Evolutionary conservation across 2,113 vertebrate genomes (phyloP).

Genomic region (Petromus typicus): DNA sequence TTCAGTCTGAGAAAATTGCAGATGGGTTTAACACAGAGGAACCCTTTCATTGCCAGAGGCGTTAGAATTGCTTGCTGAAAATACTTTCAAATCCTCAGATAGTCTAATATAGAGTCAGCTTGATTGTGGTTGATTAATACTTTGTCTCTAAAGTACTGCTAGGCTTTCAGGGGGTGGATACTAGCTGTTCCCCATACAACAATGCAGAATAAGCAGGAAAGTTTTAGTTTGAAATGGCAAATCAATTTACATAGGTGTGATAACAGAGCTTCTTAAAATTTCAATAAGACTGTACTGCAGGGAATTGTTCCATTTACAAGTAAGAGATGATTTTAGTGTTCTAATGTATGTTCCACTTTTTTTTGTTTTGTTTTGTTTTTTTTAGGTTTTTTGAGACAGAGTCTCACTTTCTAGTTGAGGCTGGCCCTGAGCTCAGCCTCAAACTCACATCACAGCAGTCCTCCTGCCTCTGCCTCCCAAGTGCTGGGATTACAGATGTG

Average conservation of each 20-base stretch:
- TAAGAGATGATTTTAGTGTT: not conserved
- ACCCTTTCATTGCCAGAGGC: conserved; percentile 54
- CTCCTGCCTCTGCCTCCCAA: too few relatives aligned
- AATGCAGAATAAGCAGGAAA: conserved; percentile 23
- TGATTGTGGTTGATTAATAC: conserved; percentile 68
- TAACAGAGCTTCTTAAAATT: not conserved
- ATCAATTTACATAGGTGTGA: not conserved
- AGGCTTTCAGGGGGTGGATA: conserved; percentile 23
- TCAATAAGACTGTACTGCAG: not conserved
- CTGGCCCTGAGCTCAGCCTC: too few relatives aligned
- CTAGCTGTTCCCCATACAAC: not conserved
- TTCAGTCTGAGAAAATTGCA: conserved; percentile 43
- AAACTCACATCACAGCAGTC: too few relatives aligned
- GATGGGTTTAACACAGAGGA: conserved; percentile 58
- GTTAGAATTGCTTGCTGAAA: conserved; percentile 55
- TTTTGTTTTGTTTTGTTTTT: too few relatives aligned
- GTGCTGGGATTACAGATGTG: too few relatives aligned
- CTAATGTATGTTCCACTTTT: not conserved
- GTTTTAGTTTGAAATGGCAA: conserved; percentile 40
- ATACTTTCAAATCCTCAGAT: conserved; percentile 58
- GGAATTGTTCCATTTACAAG: not conserved
- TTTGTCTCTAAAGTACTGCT: conserved; percentile 47
- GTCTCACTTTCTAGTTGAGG: too few relatives aligned
- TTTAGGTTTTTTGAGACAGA: too few relatives aligned
- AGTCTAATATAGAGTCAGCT: conserved; percentile 47